Evolutionary conservation across 2,797 vertebrate genomes (phyloP), one percentile per base, ranked within the genome.

Genomic region (Urocyon cinereoargenteus): DNA sequence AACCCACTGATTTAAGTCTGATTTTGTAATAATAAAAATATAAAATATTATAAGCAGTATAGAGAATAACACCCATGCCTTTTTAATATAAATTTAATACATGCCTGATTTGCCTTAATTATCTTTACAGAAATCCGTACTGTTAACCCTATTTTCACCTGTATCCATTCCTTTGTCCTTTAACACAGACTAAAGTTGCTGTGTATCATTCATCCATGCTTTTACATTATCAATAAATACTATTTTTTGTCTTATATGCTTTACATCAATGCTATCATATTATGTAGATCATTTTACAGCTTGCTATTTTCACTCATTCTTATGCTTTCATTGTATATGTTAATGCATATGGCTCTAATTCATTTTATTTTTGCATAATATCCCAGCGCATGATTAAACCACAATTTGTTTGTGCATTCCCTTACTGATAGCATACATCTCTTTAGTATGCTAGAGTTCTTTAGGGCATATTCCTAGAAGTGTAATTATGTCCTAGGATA

Each of bases 21-120:
- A 86, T 94, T 94, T 90, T 72, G 24, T 59, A 53, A 64, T 55
- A 90, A 82, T 77, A 86, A 34, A 91, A 94, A 62, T 78, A 82
- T 13, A 64, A 94, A 68, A 62, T 57, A 72, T 68, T 90, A 86
- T 31, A 90, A 45, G 36, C 13, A 92, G 28, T 82, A 59, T 14
- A 40, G 83, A 91, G 21, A 79, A 16, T 34, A 91, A 49, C 28
- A 61, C 5, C 14, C 49, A 82, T 83, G n/a, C 70, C 70, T 92
- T 84, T 87, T 15, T 79, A 26, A 66, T 22, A 77, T 13, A 75
- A 62, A 75, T 75, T 66, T 81, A 66, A 81, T 40, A 53, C 10
- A 55, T 77, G 21, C 2, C 49, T 79, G 40, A 66, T 79, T 88
- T 89, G 62, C 55, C 66, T 19, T 66, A 62, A 55, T 45, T 88